Evolutionary conservation across 2,113 vertebrate species (phyloP).

Genomic region (Myocastor coypus): DNA sequence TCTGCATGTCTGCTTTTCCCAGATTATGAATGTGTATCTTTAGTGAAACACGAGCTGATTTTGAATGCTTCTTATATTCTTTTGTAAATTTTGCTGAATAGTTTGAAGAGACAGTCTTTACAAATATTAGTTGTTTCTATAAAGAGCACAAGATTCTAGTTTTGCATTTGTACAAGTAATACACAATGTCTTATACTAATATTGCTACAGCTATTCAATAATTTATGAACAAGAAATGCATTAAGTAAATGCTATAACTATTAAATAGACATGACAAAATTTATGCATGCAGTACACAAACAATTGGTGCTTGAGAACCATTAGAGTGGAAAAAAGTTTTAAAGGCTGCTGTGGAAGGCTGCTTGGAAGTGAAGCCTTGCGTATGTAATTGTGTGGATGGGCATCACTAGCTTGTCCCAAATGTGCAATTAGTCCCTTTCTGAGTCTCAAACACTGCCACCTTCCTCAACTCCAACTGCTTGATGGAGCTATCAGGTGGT

Average conservation of each 20-base stretch:
- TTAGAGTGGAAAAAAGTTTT: neutral
- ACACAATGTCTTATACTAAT: neutral
- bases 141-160: neutral
- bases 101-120: neutral
- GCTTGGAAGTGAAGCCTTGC: neutral
- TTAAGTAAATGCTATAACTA: neutral
- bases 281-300: neutral
- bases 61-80: neutral
- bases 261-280: neutral
- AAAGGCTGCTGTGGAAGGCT: neutral
- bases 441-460: neutral
- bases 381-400: fast-evolving
- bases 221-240: neutral
- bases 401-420: fast-evolving
- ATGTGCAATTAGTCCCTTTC: no score
- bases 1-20: neutral
- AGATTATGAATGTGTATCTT: neutral
- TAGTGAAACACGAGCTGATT: neutral
- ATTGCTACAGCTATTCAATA: neutral
- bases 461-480: neutral
- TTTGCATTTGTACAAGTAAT: neutral
- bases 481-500: neutral
- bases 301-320: neutral
- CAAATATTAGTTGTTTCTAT: neutral
- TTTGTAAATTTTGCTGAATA: constrained; percentile 3